Conservation (phyloP, 2,888 invertebrate species). For the Carterocephalus palaemon region DNA sequence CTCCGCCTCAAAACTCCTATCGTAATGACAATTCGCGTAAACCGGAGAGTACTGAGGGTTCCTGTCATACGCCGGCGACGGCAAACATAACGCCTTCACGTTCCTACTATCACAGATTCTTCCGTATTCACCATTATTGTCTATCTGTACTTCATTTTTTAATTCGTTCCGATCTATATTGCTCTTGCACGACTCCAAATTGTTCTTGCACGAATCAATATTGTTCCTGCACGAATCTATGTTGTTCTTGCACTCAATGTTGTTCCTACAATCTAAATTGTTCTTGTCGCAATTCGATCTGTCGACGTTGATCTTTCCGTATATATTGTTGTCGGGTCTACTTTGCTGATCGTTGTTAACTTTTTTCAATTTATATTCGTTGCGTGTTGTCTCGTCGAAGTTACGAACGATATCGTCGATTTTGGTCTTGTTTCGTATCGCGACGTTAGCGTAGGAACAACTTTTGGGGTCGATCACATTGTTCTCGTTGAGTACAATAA, state of each 20-base stretch:
- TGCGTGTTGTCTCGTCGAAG: constrained; percentile 62
- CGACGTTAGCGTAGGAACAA: constrained; percentile 64
- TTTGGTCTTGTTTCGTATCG: constrained; percentile 63
- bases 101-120: constrained; percentile 39
- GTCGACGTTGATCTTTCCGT: constrained; percentile 62
- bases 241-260: too few relatives aligned
- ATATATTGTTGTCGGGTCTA: constrained; percentile 58
- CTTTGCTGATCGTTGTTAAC: constrained; percentile 61
- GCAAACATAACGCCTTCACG: constrained; percentile 35
- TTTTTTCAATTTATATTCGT: constrained; percentile 57
- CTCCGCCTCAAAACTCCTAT: constrained; percentile 69
- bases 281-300: constrained; percentile 33
- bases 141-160: constrained; percentile 28
- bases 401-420: constrained; percentile 72
- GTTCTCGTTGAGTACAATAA: constrained; percentile 59
- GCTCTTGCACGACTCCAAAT: constrained; percentile 30
- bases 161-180: constrained; percentile 22
- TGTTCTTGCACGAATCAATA: constrained; percentile 29
- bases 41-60: constrained; percentile 67
- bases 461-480: constrained; percentile 59
- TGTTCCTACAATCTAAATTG: neutral
- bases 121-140: constrained; percentile 34
- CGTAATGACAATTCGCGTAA: constrained; percentile 57
- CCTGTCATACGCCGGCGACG: constrained; percentile 58
- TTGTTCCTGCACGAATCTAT: constrained; percentile 18